Conservation (phyloP, 2,113 vertebrate species). For the Tragelaphus strepsiceros region DNA sequence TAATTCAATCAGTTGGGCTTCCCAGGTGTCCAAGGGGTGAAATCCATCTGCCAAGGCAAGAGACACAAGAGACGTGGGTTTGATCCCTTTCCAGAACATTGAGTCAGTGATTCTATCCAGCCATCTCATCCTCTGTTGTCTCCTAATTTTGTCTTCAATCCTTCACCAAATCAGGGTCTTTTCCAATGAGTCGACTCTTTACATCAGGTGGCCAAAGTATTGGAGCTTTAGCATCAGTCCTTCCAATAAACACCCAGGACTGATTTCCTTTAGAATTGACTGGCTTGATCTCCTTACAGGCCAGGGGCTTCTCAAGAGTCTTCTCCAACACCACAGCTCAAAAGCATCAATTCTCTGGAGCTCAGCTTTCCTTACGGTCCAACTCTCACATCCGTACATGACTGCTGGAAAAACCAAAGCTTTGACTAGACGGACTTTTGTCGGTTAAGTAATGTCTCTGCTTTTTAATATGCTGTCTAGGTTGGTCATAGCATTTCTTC, state of each 20-base stretch:
- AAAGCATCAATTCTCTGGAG: rapidly evolving
- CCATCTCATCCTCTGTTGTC: neutral
- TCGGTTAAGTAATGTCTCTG: neutral
- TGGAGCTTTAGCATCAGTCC: neutral
- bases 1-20: neutral
- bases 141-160: rapidly evolving
- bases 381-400: neutral
- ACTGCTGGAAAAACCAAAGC: neutral
- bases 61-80: neutral
- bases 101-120: neutral
- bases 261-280: neutral
- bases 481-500: neutral
- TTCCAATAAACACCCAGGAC: neutral
- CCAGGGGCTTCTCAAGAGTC: neutral
- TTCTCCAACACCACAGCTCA: neutral
- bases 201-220: neutral
- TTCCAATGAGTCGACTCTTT: neutral
- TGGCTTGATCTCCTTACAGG: neutral
- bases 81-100: rapidly evolving
- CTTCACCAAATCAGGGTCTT: rapidly evolving
- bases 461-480: neutral
- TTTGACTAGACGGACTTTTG: neutral
- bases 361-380: neutral
- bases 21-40: neutral
- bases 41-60: neutral